phyloP scores from a whole-genome alignment of 2,888 invertebrate species.

The Carterocephalus palaemon region DNA sequence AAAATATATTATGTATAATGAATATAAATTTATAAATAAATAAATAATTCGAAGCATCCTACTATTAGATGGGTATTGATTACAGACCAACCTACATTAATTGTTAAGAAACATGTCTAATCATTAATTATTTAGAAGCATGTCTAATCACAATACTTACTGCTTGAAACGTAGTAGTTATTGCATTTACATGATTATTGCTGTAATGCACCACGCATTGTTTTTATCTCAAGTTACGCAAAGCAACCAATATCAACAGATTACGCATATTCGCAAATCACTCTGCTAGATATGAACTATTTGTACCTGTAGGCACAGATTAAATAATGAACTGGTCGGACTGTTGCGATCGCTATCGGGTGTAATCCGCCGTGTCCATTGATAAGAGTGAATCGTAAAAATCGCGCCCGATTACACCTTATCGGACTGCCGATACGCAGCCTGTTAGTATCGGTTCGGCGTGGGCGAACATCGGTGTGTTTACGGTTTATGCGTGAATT shows the following conservation, averaged over 20 bases:
- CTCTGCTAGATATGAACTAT: constrained; percentile 12
- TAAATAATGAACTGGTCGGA: constrained; percentile 18
- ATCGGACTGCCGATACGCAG: constrained; percentile 42
- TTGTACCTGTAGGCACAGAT: constrained; percentile 10
- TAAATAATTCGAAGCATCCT: too few species aligned
- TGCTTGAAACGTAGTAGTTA: too few species aligned
- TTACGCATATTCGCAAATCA: constrained; percentile 19
- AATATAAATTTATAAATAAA: too few species aligned
- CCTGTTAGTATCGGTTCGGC: constrained; percentile 26
- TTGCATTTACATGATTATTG: too few species aligned
- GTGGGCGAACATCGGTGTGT: constrained; percentile 19
- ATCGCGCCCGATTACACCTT: constrained; percentile 69
- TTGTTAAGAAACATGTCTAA: too few species aligned
- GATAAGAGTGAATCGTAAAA: constrained; percentile 71
- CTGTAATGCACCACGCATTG: too few species aligned
- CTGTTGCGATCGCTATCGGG: constrained; percentile 57
- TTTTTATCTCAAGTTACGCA: constrained; percentile 7
- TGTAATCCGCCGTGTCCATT: constrained; percentile 74
- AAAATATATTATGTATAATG: too few species aligned
- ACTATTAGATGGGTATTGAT: too few species aligned
- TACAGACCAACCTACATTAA: too few species aligned
- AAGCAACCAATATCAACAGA: constrained; percentile 4
- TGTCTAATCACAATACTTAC: too few species aligned
- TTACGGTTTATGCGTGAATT: constrained; percentile 4
- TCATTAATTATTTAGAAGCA: too few species aligned